phyloP scores from a whole-genome alignment of 2,113 vertebrate species.

The Chloropsis cyanopogon region DNA sequence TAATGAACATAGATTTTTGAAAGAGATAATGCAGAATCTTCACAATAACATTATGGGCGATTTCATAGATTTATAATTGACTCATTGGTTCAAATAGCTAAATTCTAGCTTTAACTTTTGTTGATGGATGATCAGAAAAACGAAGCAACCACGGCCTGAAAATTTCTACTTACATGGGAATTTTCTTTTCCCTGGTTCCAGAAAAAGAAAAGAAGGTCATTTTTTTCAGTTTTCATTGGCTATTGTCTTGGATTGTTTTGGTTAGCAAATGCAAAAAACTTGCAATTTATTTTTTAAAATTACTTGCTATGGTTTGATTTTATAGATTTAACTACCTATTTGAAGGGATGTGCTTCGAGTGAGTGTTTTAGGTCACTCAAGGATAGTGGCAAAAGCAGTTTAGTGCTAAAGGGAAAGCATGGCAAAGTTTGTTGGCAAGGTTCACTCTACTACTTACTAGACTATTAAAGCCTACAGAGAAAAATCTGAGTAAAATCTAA shows the following conservation, averaged over 20 bases:
- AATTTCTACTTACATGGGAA: not conserved
- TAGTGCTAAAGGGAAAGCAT: accelerated
- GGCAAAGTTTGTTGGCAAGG: not conserved
- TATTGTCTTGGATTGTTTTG: not conserved
- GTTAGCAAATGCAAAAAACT: not conserved
- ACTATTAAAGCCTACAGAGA: not conserved
- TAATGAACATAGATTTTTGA: not conserved
- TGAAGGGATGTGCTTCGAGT: not conserved
- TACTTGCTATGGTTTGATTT: not conserved
- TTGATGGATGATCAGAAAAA: not conserved
- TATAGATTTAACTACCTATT: not conserved
- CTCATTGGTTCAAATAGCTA: not conserved
- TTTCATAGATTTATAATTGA: not conserved
- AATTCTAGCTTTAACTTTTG: not conserved
- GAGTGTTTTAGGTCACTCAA: not conserved
- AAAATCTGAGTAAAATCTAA: not conserved
- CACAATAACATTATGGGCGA: not conserved
- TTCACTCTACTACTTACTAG: not conserved
- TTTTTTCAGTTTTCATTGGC: not conserved
- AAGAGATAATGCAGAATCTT: not conserved
- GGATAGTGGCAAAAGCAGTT: not conserved
- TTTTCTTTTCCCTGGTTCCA: not conserved
- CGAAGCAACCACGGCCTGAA: not conserved
- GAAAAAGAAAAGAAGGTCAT: not conserved
- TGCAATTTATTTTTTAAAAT: not conserved